These are phyloP conservation scores for Epirrita christyi DNA, from an alignment of 2,888 invertebrate species.

Conservation along the genomic window DNA sequence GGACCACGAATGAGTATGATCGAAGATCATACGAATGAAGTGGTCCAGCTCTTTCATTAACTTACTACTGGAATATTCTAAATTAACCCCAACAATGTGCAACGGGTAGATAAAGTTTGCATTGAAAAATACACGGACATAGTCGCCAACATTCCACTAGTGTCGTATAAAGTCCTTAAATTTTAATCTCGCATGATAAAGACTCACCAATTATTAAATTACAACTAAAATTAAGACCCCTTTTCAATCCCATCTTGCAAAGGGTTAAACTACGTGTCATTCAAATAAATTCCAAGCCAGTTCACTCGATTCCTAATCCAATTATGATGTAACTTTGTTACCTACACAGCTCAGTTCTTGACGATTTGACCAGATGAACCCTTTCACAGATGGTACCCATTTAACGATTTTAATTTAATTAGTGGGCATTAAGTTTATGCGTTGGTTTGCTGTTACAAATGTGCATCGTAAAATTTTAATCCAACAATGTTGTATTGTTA, in stretches of 20 bases:
- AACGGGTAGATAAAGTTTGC: too few species aligned
- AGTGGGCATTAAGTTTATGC: conserved; percentile 34
- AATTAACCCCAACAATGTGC: too few species aligned
- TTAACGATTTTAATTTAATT: conserved; percentile 39
- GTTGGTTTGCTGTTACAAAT: conserved; percentile 29
- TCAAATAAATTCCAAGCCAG: conserved; percentile 69
- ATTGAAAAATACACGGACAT: too few species aligned
- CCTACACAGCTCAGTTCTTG: conserved; percentile 18
- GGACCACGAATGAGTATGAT: too few species aligned
- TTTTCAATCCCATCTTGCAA: conserved; percentile 42
- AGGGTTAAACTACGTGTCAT: conserved; percentile 71
- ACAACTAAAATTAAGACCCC: conserved; percentile 45
- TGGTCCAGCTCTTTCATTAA: too few species aligned
- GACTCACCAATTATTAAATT: conserved; percentile 38
- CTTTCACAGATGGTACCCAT: conserved; percentile 65
- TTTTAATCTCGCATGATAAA: conserved; percentile 19
- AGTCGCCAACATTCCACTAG: too few species aligned
- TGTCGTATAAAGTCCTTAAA: neutral
- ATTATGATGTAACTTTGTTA: conserved; percentile 68
- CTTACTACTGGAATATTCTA: too few species aligned
- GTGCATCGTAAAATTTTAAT: conserved; percentile 26
- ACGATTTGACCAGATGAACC: conserved; percentile 55
- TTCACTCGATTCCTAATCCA: conserved; percentile 66
- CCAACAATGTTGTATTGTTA: conserved; percentile 14
- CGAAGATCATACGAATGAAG: too few species aligned